Base-by-base conservation (phyloP, 1,140 invertebrate species). In the Pseudomyrmex sp. region DNA sequence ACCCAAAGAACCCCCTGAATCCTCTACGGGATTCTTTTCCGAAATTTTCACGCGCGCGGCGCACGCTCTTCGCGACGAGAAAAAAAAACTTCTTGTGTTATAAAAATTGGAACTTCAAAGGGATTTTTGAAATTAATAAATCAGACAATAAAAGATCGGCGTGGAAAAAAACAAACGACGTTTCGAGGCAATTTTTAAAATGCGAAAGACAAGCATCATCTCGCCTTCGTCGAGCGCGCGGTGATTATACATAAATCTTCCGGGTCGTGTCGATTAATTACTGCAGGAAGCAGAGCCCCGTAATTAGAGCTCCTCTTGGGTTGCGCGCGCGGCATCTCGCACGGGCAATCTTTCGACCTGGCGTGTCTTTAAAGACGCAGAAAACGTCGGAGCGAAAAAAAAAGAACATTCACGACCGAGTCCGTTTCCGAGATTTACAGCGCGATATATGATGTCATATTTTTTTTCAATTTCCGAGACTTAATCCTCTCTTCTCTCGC, bases 241-340 rank as follows among this genome's bases (percentile, higher is more conserved):
- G 52, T 59, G 87, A 61, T 79, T 65, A 66, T 48, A 74, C 56
- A 86, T 87, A 79, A 90, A 90, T 92, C 89, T 84, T 83, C 80
- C 69, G 79, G 80, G 68, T 91, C 86, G 82, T 84, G 88, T 63
- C 88, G 87, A 90, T 92, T 92, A 92, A 92, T 91, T 91, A 90
- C 86, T 86, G 82, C 61, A 90, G 90, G 86, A 89, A 91, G 86
- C 88, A 59, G 87, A 83, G 26, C 83, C 75, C 91, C 89, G 88
- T 89, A 92, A 92, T 92, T 92, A 92, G 89, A 89, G 85, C 86
- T 76, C 85, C 72, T 76, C 88, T 86, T 89, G 76, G 80, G 13
- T 76, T 77, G 76, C 85, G 74, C 85, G 79, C 85, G 79, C 35
- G 82, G 85, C 86, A 87, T 88, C 86, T 87, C 59, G 79, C 86